Percentiles rank a stretch among this genome's conserved stretches.
Evolutionary conservation across 2,888 invertebrate species (phyloP).

Genomic region (Andrena trimmerana): DNA sequence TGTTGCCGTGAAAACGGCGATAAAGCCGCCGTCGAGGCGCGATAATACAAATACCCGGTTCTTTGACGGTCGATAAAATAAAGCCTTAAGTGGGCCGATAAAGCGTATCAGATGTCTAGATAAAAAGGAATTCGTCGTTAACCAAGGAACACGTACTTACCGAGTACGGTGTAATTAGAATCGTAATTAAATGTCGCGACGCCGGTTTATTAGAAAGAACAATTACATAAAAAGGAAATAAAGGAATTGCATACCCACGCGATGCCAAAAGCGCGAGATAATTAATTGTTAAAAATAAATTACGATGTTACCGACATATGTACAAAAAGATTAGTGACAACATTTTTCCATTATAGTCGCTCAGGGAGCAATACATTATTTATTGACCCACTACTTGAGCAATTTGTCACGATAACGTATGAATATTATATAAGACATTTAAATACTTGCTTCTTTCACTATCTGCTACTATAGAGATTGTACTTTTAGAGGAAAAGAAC

Average conservation of each 20-base stretch:
- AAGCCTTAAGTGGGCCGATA: constrained; percentile 13
- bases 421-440: too few relatives aligned
- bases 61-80: constrained; percentile 26
- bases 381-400: neutral
- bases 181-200: neutral
- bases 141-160: neutral
- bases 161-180: neutral
- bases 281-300: neutral
- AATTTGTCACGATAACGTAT: neutral
- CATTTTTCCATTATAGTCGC: neutral
- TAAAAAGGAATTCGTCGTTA: constrained; percentile 23
- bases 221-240: neutral
- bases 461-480: too few relatives aligned
- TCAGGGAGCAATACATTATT: neutral
- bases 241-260: neutral
- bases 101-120: constrained; percentile 17
- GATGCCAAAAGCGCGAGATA: neutral
- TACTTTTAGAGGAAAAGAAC: too few relatives aligned
- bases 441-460: too few relatives aligned
- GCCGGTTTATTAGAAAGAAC: too few relatives aligned
- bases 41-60: constrained; percentile 15
- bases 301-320: constrained; percentile 26
- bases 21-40: neutral
- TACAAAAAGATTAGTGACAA: constrained; percentile 6
- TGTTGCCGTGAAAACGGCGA: neutral